These are phyloP conservation scores for Periophthalmodon schlosseri DNA, from an alignment of 2,113 vertebrate species.

Conservation along the genomic window DNA sequence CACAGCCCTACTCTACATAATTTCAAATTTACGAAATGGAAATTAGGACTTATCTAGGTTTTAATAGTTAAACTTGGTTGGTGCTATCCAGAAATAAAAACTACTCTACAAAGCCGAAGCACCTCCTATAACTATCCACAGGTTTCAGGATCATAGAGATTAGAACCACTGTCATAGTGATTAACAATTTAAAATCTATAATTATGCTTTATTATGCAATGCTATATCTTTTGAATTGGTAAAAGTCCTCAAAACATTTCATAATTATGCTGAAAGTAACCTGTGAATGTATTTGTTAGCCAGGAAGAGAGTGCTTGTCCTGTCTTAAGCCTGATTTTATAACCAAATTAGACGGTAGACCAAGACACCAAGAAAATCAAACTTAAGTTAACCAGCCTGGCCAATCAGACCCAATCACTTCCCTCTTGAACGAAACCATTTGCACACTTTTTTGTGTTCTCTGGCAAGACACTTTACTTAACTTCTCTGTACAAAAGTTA, in stretches of 20 bases:
- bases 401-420: background rate
- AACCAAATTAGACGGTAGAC: conserved; percentile 2
- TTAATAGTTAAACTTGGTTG: background rate
- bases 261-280: no score
- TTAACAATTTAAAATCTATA: no score
- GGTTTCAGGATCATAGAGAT: no score
- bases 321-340: background rate
- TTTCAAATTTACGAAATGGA: no score
- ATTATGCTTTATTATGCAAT: no score
- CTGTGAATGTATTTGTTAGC: conserved; percentile 8
- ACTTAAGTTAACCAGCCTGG: background rate
- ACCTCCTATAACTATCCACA: conserved; percentile 8
- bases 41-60: background rate
- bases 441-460: no score
- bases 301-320: background rate
- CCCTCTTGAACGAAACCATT: no score
- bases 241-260: no score
- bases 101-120: conserved; percentile 38
- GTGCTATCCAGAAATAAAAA: background rate
- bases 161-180: no score
- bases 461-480: background rate
- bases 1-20: no score
- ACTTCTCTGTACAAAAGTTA: no score
- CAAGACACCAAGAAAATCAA: background rate
- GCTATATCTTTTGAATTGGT: no score